Percentiles rank a stretch among this genome's conserved stretches.
Evolutionary conservation across 2,113 vertebrate genomes (phyloP).

Genomic region (Rhadina sibilatrix): DNA sequence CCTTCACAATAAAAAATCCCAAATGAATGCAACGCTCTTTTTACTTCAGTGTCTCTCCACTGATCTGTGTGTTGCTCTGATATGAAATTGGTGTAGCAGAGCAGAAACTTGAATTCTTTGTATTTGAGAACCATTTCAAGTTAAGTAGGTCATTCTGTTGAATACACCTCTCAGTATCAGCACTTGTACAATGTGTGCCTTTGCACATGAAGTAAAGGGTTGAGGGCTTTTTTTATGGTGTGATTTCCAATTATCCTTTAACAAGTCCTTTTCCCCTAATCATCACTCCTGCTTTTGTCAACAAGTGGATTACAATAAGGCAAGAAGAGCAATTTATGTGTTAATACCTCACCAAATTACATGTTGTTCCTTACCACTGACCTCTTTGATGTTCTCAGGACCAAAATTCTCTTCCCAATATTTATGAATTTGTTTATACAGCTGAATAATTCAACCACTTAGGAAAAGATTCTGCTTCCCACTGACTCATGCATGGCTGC

Average conservation of each 20-base stretch:
- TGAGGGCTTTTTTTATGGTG: neutral
- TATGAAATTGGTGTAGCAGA: neutral
- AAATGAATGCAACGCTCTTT: neutral
- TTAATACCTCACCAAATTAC: constrained; percentile 22
- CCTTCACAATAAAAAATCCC: neutral
- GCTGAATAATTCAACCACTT: constrained; percentile 50
- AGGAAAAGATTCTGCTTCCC: constrained; percentile 11
- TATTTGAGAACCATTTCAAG: neutral
- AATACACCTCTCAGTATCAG: neutral
- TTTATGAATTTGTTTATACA: constrained; percentile 56
- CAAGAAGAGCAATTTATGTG: neutral
- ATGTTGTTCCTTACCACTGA: neutral
- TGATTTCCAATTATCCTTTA: constrained; percentile 29
- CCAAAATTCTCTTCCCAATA: neutral
- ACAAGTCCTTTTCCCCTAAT: neutral
- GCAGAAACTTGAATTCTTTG: neutral
- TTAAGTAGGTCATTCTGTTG: constrained; percentile 39
- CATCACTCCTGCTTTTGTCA: neutral
- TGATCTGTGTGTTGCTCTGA: neutral
- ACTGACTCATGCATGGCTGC: neutral
- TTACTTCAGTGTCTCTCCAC: neutral
- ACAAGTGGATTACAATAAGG: constrained; percentile 18
- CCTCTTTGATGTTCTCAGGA: constrained; percentile 9
- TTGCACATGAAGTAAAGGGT: neutral
- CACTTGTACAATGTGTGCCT: neutral